A percentile compares a stretch with the other conserved stretches of the same genome.
Evolutionary conservation across 2,797 vertebrate species (phyloP).

Genomic region (Jordanella pulchra): DNA sequence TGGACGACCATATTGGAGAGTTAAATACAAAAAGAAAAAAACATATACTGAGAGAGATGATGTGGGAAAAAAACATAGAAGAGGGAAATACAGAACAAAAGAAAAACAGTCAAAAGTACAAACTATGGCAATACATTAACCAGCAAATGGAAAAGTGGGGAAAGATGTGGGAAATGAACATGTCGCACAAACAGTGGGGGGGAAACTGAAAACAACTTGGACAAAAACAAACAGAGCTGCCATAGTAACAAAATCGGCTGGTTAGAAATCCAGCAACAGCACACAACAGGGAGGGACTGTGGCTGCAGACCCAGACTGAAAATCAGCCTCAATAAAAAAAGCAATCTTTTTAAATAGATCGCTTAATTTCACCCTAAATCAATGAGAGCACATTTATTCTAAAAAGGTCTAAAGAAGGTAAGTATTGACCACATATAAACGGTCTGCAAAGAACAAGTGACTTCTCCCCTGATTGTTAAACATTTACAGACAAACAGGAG

Average conservation of each 20-base stretch:
- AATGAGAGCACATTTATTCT: slow-evolving; percentile 56
- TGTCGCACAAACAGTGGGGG: slow-evolving; percentile 36
- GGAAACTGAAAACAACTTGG: slow-evolving; percentile 48
- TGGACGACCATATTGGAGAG: slow-evolving; percentile 86
- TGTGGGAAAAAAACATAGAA: slow-evolving; percentile 18
- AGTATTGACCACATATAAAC: slow-evolving; percentile 57
- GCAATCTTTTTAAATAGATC: slow-evolving; percentile 68
- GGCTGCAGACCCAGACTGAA: slow-evolving; percentile 46
- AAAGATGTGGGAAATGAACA: slow-evolving; percentile 50
- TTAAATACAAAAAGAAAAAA: slow-evolving; percentile 61
- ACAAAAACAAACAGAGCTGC: slow-evolving; percentile 69
- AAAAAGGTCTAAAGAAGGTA: slow-evolving; percentile 52
- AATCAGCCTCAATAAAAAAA: slow-evolving; percentile 54
- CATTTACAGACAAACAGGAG: slow-evolving; percentile 70
- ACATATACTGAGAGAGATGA: slow-evolving; percentile 25
- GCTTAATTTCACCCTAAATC: slow-evolving; percentile 51
- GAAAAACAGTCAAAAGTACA: slow-evolving; percentile 33
- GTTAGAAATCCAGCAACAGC: slow-evolving; percentile 63
- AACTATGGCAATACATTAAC: slow-evolving; percentile 54
- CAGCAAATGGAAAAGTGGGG: slow-evolving; percentile 35
- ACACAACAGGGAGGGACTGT: slow-evolving; percentile 57
- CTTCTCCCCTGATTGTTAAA: slow-evolving; percentile 64
- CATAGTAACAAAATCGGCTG: slow-evolving; percentile 69
- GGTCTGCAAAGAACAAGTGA: slow-evolving; percentile 59
- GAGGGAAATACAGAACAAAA: slow-evolving; percentile 10